Evolutionary conservation across 2,113 vertebrate species (phyloP).

Genomic region (Corapipo altera): DNA sequence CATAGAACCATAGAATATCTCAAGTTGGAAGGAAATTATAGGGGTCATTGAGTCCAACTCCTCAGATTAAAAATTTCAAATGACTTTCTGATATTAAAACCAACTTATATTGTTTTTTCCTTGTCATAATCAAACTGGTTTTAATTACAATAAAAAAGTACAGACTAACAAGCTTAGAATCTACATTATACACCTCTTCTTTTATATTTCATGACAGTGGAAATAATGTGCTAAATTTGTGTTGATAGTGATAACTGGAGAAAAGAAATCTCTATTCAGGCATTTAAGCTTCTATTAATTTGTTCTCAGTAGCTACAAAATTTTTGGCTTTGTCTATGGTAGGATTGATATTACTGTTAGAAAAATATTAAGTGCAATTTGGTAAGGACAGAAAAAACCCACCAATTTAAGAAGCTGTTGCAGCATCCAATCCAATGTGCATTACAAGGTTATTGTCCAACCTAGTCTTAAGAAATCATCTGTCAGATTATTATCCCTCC

Average conservation of each 20-base stretch:
- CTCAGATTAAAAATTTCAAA: neutral
- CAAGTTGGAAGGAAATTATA: neutral
- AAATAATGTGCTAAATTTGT: neutral
- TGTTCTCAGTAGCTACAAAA: neutral
- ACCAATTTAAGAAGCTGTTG: neutral
- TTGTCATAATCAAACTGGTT: neutral
- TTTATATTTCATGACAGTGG: neutral
- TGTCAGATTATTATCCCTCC: conserved; percentile 1
- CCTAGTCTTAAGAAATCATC: conserved; percentile 31
- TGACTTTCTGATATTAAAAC: neutral
- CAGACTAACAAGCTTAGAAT: neutral
- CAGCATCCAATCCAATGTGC: neutral
- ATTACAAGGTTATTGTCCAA: neutral
- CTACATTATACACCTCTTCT: accelerated
- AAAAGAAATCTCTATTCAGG: neutral
- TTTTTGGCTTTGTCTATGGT: conserved; percentile 25
- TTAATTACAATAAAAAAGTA: neutral
- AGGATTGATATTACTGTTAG: conserved; percentile 22
- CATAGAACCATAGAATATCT: neutral
- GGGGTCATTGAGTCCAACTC: neutral
- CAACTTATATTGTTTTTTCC: neutral
- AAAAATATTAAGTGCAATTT: neutral
- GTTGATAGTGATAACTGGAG: neutral
- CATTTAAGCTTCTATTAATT: neutral
- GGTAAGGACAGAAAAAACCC: neutral